These are phyloP conservation scores for Drosophila ambigua DNA, from an alignment of 1,140 invertebrate species.

Conservation along the genomic window DNA sequence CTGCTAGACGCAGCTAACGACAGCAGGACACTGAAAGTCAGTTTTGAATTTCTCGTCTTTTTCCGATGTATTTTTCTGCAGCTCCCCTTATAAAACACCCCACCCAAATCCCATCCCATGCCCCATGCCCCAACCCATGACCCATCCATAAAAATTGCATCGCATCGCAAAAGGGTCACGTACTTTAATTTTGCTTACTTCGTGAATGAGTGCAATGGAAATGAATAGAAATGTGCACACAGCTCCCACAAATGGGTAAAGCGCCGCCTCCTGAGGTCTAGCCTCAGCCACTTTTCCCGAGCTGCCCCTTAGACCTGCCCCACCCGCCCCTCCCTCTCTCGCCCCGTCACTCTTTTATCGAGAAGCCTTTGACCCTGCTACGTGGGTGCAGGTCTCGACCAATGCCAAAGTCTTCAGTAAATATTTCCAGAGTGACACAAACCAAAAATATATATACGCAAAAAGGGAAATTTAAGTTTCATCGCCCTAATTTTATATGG, in stretches of 20 bases:
- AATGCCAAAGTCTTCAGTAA: too few relatives aligned
- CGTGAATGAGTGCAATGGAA: slow-evolving; percentile 78
- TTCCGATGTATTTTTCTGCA: neutral
- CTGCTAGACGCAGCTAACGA: too few relatives aligned
- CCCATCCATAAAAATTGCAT: slow-evolving; percentile 74
- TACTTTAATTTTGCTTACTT: slow-evolving; percentile 78
- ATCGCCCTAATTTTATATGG: too few relatives aligned
- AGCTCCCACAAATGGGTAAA: slow-evolving; percentile 20
- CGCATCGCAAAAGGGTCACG: slow-evolving; percentile 68
- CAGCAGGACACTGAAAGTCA: too few relatives aligned
- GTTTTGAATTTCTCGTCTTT: neutral
- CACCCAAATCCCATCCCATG: too few relatives aligned
- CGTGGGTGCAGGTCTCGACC: slow-evolving; percentile 28
- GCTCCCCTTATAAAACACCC: too few relatives aligned
- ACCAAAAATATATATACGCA: too few relatives aligned
- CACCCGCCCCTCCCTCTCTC: too few relatives aligned
- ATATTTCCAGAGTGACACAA: too few relatives aligned
- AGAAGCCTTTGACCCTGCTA: slow-evolving; percentile 23
- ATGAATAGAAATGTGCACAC: slow-evolving; percentile 68
- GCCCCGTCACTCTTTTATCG: neutral
- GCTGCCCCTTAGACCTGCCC: too few relatives aligned
- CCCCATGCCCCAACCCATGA: neutral
- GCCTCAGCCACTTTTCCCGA: too few relatives aligned
- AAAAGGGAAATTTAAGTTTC: too few relatives aligned
- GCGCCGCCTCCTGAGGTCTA: neutral